Evolutionary conservation across 64 coral and sea anemone genomes (phyloP).

Genomic region (Porites lutea): DNA sequence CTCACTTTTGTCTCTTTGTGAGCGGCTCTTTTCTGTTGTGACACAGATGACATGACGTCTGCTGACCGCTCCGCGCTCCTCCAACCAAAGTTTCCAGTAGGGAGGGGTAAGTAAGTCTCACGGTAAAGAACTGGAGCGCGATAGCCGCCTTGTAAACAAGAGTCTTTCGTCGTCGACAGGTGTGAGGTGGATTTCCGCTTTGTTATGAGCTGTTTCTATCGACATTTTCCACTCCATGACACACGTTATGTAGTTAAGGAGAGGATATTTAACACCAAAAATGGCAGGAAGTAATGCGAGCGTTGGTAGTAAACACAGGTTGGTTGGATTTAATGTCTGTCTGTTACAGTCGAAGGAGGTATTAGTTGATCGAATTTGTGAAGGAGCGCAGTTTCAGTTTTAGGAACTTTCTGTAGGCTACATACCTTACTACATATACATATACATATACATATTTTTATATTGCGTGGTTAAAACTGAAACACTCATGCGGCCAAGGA

Average conservation of each 20-base stretch:
- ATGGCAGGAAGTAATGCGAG: background rate
- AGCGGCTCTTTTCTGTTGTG: slow-evolving; percentile 15
- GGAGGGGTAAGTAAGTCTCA: background rate
- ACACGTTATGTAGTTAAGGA: background rate
- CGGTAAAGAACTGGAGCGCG: background rate
- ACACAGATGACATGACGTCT: slow-evolving; percentile 10
- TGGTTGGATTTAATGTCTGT: no score
- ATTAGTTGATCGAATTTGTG: background rate
- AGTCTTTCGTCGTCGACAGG: background rate
- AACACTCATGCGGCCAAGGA: no score
- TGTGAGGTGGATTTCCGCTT: background rate
- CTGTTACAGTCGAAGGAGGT: background rate
- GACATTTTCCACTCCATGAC: background rate
- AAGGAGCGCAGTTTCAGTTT: no score
- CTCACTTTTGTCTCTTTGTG: slow-evolving; percentile 39
- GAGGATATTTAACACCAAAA: background rate
- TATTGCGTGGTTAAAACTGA: no score
- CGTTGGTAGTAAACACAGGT: background rate
- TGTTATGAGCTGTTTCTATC: background rate
- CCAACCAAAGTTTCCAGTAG: background rate
- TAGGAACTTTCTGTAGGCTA: no score
- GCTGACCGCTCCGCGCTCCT: background rate
- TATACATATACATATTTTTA: no score
- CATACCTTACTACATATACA: no score
- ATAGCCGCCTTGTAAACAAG: background rate